Evolutionary conservation across 2,888 invertebrate species (phyloP).

Genomic region (Hirtodrosophila confusa): DNA sequence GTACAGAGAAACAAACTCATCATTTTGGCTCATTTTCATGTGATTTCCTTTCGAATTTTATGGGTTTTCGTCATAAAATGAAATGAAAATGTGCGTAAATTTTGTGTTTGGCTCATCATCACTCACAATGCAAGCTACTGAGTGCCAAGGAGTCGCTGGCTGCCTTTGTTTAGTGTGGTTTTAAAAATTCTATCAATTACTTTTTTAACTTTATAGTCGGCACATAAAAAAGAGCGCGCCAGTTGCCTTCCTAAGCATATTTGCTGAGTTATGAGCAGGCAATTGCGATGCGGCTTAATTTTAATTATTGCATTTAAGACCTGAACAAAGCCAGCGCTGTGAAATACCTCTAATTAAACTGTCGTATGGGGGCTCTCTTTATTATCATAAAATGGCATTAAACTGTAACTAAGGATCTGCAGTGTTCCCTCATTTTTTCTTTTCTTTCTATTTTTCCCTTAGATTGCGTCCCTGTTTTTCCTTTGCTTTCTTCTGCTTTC

Average conservation of each 20-base stretch:
- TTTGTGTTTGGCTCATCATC: conserved; percentile 53
- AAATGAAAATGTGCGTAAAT: conserved; percentile 76
- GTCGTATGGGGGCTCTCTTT: conserved; percentile 60
- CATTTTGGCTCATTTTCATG: conserved; percentile 55
- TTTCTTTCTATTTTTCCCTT: too few relatives aligned
- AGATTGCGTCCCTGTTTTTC: background rate
- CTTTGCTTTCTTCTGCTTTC: conserved; percentile 40
- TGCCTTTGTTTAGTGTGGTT: conserved; percentile 49
- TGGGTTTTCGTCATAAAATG: conserved; percentile 71
- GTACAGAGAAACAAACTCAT: conserved; percentile 12
- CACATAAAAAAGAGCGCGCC: conserved; percentile 52
- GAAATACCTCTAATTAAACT: conserved; percentile 63
- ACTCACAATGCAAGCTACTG: conserved; percentile 4
- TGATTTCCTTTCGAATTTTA: conserved; percentile 77
- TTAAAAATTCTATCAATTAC: conserved; percentile 81
- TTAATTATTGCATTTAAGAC: conserved; percentile 65
- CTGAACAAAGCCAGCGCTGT: background rate
- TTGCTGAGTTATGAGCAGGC: conserved; percentile 38
- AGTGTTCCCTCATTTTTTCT: conserved; percentile 21
- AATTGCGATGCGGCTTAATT: conserved; percentile 35
- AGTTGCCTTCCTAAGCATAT: conserved; percentile 26
- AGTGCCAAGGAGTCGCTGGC: background rate
- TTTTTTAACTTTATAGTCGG: conserved; percentile 61
- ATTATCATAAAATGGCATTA: conserved; percentile 65
- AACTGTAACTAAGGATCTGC: conserved; percentile 15